Percentiles rank a stretch among this genome's conserved stretches.
These are phyloP conservation scores for Pogonognathellus flavescens DNA, from an alignment of 1,140 invertebrate genomes.

Conservation along the genomic window DNA sequence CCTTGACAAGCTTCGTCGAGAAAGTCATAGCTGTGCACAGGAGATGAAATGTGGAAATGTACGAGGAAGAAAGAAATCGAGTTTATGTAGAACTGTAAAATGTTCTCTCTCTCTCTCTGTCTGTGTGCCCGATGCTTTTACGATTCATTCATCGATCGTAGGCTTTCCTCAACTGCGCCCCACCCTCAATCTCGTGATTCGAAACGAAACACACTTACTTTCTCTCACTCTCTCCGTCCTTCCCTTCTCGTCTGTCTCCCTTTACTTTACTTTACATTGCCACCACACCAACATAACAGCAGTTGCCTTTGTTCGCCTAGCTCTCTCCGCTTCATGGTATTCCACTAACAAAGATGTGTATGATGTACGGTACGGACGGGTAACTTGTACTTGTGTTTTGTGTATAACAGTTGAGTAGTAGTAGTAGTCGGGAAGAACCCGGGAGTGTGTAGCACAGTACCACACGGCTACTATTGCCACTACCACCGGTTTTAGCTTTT, in stretches of 20 bases:
- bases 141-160: conserved; percentile 57
- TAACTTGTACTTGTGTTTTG: no score
- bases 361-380: not conserved
- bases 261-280: not conserved
- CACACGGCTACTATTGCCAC: not conserved
- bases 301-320: not conserved
- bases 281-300: not conserved
- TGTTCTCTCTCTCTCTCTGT: not conserved
- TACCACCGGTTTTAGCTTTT: not conserved
- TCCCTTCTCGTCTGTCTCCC: not conserved
- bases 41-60: conserved; percentile 26
- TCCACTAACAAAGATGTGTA: not conserved
- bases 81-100: conserved; percentile 16
- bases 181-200: conserved; percentile 56
- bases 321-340: no score
- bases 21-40: not conserved
- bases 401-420: not conserved
- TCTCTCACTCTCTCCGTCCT: conserved; percentile 36
- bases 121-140: conserved; percentile 35
- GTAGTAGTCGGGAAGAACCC: no score
- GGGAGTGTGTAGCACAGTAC: no score
- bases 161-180: conserved; percentile 58
- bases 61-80: conserved; percentile 26
- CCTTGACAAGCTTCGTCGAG: not conserved
- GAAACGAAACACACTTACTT: conserved; percentile 52